Base-by-base conservation (phyloP, 2,797 vertebrate species). In the Tolypeutes matacus region DNA sequence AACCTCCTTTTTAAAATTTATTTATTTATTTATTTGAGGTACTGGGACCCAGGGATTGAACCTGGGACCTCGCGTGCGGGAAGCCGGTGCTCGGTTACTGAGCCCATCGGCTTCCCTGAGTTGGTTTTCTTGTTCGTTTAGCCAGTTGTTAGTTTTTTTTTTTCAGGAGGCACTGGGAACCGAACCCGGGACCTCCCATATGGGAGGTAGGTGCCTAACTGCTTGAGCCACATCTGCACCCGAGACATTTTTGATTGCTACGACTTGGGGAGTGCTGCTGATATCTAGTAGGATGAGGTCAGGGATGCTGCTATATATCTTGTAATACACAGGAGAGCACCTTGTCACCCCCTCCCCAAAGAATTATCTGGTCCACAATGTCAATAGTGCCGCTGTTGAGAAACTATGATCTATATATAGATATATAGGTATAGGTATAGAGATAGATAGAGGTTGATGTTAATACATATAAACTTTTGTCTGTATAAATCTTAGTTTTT, bases 401-500 rank as follows among this genome's bases (percentile, higher is more conserved):
- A 91, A 94, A 69, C 34, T 18, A 56, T 53, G 62, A 65, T 72
- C 80, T 85, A 7, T 42, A 11, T 29, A 46, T 70, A 20, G 56
- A 65, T 65, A 65, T 65, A 65, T 65, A 65, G 53, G 67, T 34
- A 31, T 21, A 31, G 18, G 21, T 25, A 20, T 27, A 14, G 34
- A n/a, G 64, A 8, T 72, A 56, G 60, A 65, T n/a, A 23, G 67
- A 13, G 67, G 42, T 36, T 18, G 67, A 18, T 86, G 64, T 11
- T 86, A 77, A 62, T 86, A 36, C 21, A 58, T 27, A 83, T 31
- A 87, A 78, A 39, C 46, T 46, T 89, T 18, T 60, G 36, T 70
- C 1, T 95, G 11, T 85, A 6, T 69, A 97, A 56, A 31, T 67
- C 75, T 86, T 86, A 10, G 9, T 88, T 70, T 70, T 60, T n/a